Conservation (phyloP, 1,140 invertebrate species). For the Antheraea mylitta region DNA sequence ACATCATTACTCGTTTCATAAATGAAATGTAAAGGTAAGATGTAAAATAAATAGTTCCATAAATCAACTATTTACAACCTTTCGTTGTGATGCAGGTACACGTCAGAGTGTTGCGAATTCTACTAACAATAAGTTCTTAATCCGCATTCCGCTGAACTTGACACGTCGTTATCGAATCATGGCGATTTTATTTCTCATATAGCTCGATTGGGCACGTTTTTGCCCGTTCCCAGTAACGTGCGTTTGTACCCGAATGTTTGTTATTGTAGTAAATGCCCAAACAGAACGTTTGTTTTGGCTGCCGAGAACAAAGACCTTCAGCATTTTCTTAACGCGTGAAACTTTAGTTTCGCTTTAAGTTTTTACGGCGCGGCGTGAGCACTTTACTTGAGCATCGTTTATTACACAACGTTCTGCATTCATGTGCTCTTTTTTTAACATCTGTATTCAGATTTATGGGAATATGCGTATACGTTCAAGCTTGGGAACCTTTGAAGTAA, state of each 20-base stretch:
- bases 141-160: conserved; percentile 41
- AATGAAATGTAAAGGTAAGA: background rate
- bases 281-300: conserved; percentile 67
- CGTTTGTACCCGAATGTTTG: conserved; percentile 44
- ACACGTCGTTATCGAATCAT: conserved; percentile 42
- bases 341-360: conserved; percentile 43
- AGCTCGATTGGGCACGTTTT: conserved; percentile 54
- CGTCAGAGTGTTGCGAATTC: conserved; percentile 42
- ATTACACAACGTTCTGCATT: conserved; percentile 35
- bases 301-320: conserved; percentile 61
- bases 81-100: conserved; percentile 23
- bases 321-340: conserved; percentile 27
- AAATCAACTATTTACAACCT: conserved; percentile 34
- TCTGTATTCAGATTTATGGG: conserved; percentile 4
- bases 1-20: background rate
- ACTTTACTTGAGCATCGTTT: conserved; percentile 30
- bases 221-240: conserved; percentile 27
- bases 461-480: background rate
- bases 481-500: background rate
- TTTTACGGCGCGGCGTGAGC: conserved; percentile 41
- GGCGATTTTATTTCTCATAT: conserved; percentile 33
- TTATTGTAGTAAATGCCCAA: conserved; percentile 62
- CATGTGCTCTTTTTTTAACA: conserved; percentile 31
- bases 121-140: conserved; percentile 55
- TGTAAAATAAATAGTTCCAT: conserved; percentile 23